Evolutionary conservation across 2,113 vertebrate species (phyloP).

Genomic region (Chloropsis cyanopogon): DNA sequence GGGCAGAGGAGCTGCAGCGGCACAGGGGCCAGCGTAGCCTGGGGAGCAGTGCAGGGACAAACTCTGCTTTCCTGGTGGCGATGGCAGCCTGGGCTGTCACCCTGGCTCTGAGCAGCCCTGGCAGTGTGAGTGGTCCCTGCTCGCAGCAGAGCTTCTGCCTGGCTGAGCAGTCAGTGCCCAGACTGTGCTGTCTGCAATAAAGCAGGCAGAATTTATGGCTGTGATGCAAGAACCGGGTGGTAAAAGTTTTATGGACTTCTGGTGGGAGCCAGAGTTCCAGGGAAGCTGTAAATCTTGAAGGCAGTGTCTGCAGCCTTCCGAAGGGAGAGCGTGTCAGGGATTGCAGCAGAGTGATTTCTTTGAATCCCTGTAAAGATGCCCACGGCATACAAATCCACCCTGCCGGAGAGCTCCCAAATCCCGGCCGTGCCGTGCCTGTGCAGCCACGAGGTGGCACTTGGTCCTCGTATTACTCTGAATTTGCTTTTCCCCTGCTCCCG

Average conservation of each 20-base stretch:
- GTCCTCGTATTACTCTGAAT: background rate
- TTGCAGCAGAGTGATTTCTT: background rate
- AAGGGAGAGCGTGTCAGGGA: background rate
- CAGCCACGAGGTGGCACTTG: constrained; percentile 44
- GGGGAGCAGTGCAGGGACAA: background rate
- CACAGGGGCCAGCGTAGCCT: background rate
- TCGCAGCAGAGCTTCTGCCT: background rate
- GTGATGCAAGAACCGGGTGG: background rate
- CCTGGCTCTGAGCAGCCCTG: accelerated
- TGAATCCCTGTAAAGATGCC: background rate
- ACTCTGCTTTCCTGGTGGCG: background rate
- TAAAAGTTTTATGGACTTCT: constrained; percentile 13
- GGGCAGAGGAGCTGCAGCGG: background rate
- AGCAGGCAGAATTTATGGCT: background rate
- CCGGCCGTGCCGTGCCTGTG: accelerated
- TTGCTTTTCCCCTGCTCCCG: background rate
- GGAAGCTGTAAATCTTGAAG: background rate
- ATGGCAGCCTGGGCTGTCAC: accelerated
- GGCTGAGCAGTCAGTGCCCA: background rate
- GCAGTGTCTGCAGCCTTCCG: background rate
- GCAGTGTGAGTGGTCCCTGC: accelerated
- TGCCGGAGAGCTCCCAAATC: background rate
- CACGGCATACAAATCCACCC: background rate
- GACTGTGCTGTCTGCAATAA: background rate
- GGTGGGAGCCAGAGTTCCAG: background rate